These are phyloP conservation scores for Mastacembelus armatus DNA, from an alignment of 2,797 vertebrate genomes.

Conservation along the genomic window DNA sequence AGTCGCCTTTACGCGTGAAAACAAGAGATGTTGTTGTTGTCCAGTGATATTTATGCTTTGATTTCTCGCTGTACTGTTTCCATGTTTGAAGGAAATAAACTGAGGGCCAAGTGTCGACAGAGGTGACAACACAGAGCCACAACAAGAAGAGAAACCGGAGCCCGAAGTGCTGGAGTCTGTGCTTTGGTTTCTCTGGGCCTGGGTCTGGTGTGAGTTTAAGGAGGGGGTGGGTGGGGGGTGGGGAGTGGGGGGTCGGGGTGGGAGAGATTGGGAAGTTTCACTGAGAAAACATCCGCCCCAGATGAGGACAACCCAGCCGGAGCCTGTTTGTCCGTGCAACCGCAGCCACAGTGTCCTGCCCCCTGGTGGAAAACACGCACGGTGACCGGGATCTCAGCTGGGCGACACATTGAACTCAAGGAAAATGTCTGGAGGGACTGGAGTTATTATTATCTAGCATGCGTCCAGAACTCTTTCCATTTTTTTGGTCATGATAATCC, in stretches of 20 bases:
- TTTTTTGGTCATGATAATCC: too few species aligned
- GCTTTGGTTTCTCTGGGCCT: conserved; percentile 27
- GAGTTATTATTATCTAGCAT: not conserved
- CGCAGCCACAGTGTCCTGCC: conserved; percentile 48
- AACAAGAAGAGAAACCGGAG: not conserved
- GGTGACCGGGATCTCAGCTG: conserved; percentile 40
- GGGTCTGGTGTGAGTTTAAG: conserved; percentile 24
- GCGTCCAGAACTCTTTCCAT: not conserved
- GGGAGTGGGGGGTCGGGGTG: conserved; percentile 38
- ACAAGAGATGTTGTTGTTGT: not conserved
- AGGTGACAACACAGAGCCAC: not conserved
- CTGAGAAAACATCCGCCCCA: conserved; percentile 80
- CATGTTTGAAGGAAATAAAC: conserved; percentile 13
- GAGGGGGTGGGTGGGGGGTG: conserved; percentile 28
- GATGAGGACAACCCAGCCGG: conserved; percentile 70
- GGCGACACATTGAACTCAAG: conserved; percentile 39
- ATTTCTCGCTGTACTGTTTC: not conserved
- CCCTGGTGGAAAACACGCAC: conserved; percentile 72
- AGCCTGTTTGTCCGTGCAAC: conserved; percentile 65
- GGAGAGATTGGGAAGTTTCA: conserved; percentile 69
- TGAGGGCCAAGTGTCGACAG: conserved; percentile 5
- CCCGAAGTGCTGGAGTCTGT: not conserved
- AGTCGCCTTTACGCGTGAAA: not conserved
- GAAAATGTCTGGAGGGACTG: conserved; percentile 24
- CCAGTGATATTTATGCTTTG: not conserved